These are phyloP conservation scores for Heterotis niloticus DNA, from an alignment of 2,113 vertebrate species.

Conservation along the genomic window DNA sequence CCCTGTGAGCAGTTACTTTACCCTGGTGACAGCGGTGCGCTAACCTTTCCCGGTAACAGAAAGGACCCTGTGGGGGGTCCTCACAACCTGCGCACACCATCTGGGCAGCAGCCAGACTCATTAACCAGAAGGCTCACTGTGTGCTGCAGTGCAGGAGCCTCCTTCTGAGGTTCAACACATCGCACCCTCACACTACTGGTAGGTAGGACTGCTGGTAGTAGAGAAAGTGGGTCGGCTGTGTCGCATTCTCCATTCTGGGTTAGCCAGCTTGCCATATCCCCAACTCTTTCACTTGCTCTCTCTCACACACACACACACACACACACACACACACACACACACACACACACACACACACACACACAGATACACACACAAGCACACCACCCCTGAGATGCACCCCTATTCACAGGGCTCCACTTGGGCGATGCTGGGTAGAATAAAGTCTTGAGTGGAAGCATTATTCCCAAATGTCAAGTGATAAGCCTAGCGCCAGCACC, in stretches of 20 bases:
- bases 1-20: neutral
- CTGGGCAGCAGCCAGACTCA: neutral
- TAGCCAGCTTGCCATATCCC: neutral
- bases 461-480: constrained; percentile 54
- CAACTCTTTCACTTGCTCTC: neutral
- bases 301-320: constrained; percentile 14
- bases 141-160: neutral
- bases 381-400: constrained; percentile 31
- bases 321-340: neutral
- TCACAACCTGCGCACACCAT: neutral
- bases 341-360: neutral
- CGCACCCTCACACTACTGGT: constrained; percentile 34
- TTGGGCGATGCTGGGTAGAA: constrained; percentile 26
- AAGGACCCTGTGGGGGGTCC: neutral
- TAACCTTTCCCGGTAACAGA: neutral
- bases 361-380: neutral
- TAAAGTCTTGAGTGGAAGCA: constrained; percentile 32
- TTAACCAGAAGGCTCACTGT: constrained; percentile 30
- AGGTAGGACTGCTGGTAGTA: too few species aligned
- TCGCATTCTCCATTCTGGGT: constrained; percentile 22
- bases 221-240: constrained; percentile 43
- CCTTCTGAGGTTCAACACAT: constrained; percentile 9
- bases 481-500: constrained; percentile 58
- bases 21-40: neutral
- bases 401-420: constrained; percentile 33